These are phyloP conservation scores for Bruchidius siliquastri DNA, from an alignment of 2,888 invertebrate genomes.

Conservation along the genomic window DNA sequence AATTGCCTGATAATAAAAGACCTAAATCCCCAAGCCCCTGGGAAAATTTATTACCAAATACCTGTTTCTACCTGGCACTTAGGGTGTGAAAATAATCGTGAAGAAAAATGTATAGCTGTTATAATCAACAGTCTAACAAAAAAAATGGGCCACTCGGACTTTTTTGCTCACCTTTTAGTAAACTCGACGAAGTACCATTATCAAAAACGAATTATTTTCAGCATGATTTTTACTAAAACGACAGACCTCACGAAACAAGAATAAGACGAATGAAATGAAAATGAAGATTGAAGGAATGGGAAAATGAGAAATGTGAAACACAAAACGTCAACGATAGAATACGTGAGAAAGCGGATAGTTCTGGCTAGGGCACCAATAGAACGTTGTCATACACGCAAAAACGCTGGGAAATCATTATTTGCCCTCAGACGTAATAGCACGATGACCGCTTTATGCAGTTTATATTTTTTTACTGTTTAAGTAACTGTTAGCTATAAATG, in stretches of 20 bases:
- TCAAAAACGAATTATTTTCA: neutral
- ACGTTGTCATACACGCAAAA: no score
- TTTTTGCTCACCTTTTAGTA: neutral
- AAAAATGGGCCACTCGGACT: neutral
- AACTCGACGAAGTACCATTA: neutral
- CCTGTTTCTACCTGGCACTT: neutral
- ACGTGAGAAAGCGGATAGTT: neutral
- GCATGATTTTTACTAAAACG: conserved; percentile 1
- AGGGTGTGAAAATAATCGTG: neutral
- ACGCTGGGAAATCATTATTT: no score
- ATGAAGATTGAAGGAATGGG: neutral
- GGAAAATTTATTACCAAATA: neutral
- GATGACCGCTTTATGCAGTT: no score
- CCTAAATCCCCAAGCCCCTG: neutral
- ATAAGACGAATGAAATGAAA: conserved; percentile 2
- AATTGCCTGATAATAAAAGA: neutral
- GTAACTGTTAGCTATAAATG: no score
- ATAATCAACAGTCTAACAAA: neutral
- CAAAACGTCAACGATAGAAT: neutral
- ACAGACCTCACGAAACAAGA: conserved; percentile 16
- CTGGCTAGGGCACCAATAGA: neutral
- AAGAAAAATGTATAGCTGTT: neutral
- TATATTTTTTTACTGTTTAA: no score
- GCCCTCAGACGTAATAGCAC: no score
- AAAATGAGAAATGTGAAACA: neutral